A percentile compares a stretch with the other conserved stretches of the same genome.
phyloP scores from a whole-genome alignment of 2,888 invertebrate species.

The Thysanoteuthis rhombus region DNA sequence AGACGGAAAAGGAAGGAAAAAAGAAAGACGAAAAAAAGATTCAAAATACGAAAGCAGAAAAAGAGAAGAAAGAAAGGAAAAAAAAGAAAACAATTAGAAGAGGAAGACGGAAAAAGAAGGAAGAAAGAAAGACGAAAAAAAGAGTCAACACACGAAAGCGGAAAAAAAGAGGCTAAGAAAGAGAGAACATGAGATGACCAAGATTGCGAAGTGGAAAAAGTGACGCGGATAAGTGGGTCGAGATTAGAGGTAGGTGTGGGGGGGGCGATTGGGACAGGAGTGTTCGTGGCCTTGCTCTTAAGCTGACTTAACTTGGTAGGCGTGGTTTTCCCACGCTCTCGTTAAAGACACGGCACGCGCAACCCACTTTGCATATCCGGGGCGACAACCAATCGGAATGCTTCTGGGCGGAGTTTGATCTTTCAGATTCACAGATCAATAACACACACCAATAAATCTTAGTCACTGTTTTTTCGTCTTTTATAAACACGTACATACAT shows the following conservation, averaged over 20 bases:
- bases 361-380: conserved; percentile 1
- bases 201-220: neutral
- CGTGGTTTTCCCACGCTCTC: conserved; percentile 22
- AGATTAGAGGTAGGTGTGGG: neutral
- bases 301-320: conserved; percentile 14
- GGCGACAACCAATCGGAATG: neutral
- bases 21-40: too few relatives aligned
- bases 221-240: neutral
- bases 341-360: conserved; percentile 26
- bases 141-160: too few relatives aligned
- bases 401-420: neutral
- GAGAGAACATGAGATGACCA: neutral
- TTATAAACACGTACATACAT: neutral
- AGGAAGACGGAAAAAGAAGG: neutral
- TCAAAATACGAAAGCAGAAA: too few relatives aligned
- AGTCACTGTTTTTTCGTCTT: neutral
- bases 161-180: neutral
- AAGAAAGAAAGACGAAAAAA: neutral
- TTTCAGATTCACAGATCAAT: neutral
- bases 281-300: neutral
- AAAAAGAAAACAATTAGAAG: neutral
- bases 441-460: neutral
- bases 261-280: neutral
- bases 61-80: neutral
- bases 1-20: too few relatives aligned